Evolutionary conservation across 2,888 invertebrate species (phyloP).

Genomic region (Pristionchus japonicus): DNA sequence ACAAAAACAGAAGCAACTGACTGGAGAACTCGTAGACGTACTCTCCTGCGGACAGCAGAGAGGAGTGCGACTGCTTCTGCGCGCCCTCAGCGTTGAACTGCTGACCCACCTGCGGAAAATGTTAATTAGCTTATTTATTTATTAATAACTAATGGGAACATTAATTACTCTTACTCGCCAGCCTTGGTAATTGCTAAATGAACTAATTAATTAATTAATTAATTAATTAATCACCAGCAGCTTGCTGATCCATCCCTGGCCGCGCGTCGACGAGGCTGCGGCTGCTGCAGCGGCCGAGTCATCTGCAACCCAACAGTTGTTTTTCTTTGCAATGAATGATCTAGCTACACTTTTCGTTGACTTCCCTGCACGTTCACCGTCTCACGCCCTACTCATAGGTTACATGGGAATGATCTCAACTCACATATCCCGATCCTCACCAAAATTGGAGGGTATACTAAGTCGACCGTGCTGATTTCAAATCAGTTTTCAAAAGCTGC

Average conservation of each 20-base stretch:
- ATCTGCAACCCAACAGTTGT: neutral
- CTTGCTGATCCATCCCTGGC: slow-evolving; percentile 72
- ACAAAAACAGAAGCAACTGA: slow-evolving; percentile 65
- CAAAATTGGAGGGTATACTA: no score
- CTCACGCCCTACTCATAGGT: no score
- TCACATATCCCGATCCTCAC: no score
- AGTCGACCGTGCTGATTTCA: no score
- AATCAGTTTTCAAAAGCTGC: no score
- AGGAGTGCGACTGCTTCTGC: slow-evolving; percentile 83
- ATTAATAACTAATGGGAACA: neutral
- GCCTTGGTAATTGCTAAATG: no score
- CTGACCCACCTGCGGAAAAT: slow-evolving; percentile 52
- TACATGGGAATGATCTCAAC: no score
- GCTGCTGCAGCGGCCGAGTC: neutral
- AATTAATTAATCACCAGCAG: slow-evolving; percentile 54
- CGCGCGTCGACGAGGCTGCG: neutral
- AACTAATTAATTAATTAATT: neutral
- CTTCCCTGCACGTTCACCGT: no score
- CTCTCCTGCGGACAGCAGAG: slow-evolving; percentile 96
- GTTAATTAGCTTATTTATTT: neutral
- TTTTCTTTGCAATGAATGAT: no score
- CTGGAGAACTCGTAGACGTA: slow-evolving; percentile 93
- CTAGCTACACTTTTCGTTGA: no score
- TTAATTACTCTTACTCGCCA: no score
- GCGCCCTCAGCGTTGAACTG: slow-evolving; percentile 48